Evolutionary conservation across 2,888 invertebrate species (phyloP).

Genomic region (Mythimna lalbum): DNA sequence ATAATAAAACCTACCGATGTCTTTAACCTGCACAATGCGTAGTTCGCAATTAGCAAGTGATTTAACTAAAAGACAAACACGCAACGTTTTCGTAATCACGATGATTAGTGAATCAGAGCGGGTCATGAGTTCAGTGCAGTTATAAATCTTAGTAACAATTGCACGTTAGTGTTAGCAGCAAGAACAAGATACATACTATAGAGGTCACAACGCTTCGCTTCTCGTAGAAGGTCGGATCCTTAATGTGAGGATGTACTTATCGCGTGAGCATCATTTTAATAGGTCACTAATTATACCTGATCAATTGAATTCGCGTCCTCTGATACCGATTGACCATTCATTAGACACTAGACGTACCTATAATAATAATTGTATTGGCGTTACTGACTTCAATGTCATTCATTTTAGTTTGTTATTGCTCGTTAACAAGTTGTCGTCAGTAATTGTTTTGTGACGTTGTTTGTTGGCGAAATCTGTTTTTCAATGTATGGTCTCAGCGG

Average conservation of each 20-base stretch:
- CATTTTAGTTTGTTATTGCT: constrained; percentile 19
- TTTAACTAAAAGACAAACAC: constrained; percentile 36
- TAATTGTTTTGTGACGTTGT: constrained; percentile 41
- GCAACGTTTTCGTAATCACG: constrained; percentile 51
- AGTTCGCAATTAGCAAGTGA: constrained; percentile 32
- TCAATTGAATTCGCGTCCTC: constrained; percentile 47
- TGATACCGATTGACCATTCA: constrained; percentile 45
- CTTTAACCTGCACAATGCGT: constrained; percentile 33
- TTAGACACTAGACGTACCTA: constrained; percentile 16
- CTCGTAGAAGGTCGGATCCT: constrained; percentile 50
- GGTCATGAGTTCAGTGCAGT: constrained; percentile 59
- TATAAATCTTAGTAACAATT: constrained; percentile 57
- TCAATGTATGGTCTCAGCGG: constrained; percentile 15
- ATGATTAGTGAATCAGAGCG: constrained; percentile 55
- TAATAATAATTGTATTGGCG: constrained; percentile 33
- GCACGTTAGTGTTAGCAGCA: constrained; percentile 40
- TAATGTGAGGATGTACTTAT: constrained; percentile 38
- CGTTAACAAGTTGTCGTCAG: constrained; percentile 43
- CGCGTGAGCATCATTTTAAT: constrained; percentile 48
- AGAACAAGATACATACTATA: constrained; percentile 38
- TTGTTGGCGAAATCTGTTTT: constrained; percentile 39
- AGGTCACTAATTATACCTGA: constrained; percentile 45
- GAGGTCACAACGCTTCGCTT: constrained; percentile 54
- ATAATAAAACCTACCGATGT: constrained; percentile 23
- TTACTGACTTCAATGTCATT: constrained; percentile 37